phyloP scores from a whole-genome alignment of 2,797 vertebrate genomes.

The Helostoma temminkii region DNA sequence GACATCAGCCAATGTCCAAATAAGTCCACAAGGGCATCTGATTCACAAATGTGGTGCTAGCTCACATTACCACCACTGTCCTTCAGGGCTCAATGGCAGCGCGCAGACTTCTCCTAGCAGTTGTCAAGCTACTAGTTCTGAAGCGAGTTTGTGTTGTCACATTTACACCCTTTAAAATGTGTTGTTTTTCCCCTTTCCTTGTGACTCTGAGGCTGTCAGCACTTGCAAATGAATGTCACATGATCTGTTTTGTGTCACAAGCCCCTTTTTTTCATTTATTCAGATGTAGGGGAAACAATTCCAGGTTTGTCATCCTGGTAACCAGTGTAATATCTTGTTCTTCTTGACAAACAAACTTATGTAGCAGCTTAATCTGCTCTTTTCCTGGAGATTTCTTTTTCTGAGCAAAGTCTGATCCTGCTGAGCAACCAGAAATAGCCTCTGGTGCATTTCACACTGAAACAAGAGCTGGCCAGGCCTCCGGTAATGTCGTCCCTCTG shows the following conservation, averaged over 20 bases:
- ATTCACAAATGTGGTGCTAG: slow-evolving; percentile 70
- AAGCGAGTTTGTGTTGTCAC: not conserved
- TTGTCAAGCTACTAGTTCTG: not conserved
- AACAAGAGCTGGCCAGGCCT: slow-evolving; percentile 44
- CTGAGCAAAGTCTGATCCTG: slow-evolving; percentile 44
- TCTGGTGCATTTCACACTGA: slow-evolving; percentile 54
- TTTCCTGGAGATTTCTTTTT: slow-evolving; percentile 24
- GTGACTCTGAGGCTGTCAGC: not conserved
- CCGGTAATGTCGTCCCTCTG: slow-evolving; percentile 17
- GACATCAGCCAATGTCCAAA: slow-evolving; percentile 79
- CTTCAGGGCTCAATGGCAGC: not conserved
- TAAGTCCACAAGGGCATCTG: slow-evolving; percentile 81
- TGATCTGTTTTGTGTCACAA: not conserved
- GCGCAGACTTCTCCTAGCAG: not conserved
- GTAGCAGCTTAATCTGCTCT: slow-evolving; percentile 6
- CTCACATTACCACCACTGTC: slow-evolving; percentile 44
- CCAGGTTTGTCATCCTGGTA: not conserved
- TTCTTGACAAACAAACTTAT: too few species aligned
- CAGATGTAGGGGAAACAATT: not conserved
- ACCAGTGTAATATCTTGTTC: too few species aligned
- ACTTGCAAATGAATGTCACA: not conserved
- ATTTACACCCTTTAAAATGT: not conserved
- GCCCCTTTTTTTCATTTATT: not conserved
- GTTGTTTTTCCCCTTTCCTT: not conserved
- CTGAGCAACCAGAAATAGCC: slow-evolving; percentile 66